phyloP scores from a whole-genome alignment of 35 echinoderm and acorn worm genomes.

The Ophiothrix spiculata region DNA sequence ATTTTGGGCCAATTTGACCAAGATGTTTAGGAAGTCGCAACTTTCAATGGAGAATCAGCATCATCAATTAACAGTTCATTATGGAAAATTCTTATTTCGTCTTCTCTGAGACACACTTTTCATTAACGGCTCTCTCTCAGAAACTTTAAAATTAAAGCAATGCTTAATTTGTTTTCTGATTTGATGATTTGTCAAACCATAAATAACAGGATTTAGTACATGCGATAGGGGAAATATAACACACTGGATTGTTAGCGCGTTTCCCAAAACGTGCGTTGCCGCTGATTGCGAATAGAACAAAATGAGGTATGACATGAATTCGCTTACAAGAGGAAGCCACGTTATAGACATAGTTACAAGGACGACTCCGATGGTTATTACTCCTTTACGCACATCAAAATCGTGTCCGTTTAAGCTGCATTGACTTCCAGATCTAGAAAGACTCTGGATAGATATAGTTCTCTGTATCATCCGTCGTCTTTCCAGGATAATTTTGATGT shows the following conservation, averaged over 20 bases:
- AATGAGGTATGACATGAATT: not conserved
- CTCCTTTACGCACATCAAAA: not conserved
- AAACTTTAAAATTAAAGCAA: not conserved
- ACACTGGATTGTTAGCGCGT: not conserved
- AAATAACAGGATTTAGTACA: not conserved
- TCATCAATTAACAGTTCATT: no score
- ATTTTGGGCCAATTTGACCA: no score
- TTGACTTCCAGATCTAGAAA: not conserved
- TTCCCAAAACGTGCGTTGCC: not conserved
- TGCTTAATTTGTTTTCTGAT: not conserved
- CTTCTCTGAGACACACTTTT: no score
- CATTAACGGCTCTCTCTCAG: not conserved
- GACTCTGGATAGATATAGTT: not conserved
- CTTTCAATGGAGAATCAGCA: no score
- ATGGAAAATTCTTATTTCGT: no score
- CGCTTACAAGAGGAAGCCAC: not conserved
- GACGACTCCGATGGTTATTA: not conserved
- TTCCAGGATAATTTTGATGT: not conserved
- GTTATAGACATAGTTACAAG: not conserved
- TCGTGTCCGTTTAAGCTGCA: not conserved
- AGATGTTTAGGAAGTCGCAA: no score
- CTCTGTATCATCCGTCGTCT: not conserved
- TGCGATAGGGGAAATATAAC: not conserved
- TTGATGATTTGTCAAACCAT: not conserved
- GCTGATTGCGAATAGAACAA: not conserved